A percentile compares a stretch with the other conserved stretches of the same genome.
These are phyloP conservation scores for Crioceris asparagi DNA, from an alignment of 2,888 invertebrate genomes.

Conservation along the genomic window DNA sequence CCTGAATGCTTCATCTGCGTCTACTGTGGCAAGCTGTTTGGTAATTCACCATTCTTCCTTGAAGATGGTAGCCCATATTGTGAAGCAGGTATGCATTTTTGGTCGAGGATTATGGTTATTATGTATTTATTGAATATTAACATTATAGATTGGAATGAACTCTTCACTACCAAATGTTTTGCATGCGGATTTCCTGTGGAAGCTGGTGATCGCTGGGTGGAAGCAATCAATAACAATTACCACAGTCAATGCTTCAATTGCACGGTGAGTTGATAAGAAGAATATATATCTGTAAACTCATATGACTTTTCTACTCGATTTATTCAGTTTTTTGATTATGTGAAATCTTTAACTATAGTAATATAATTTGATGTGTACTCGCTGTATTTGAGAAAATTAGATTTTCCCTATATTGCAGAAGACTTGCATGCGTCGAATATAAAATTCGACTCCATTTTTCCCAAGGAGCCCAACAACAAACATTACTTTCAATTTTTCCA, in stretches of 20 bases:
- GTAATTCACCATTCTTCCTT: conserved; percentile 93
- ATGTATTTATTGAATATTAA: conserved; percentile 1
- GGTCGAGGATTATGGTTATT: neutral
- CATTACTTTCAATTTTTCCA: too few relatives aligned
- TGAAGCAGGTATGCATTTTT: conserved; percentile 67
- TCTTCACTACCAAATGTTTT: conserved; percentile 98
- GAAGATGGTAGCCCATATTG: conserved; percentile 96
- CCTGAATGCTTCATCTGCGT: conserved; percentile 95
- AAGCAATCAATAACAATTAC: conserved; percentile 96
- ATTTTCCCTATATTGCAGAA: too few relatives aligned
- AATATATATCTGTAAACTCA: too few relatives aligned
- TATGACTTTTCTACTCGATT: too few relatives aligned
- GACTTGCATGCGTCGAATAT: too few relatives aligned
- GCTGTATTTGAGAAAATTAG: too few relatives aligned
- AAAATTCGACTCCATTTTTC: too few relatives aligned
- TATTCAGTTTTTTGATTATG: too few relatives aligned
- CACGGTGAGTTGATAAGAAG: conserved; percentile 76
- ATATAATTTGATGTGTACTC: too few relatives aligned
- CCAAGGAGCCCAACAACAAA: too few relatives aligned
- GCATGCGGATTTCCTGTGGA: conserved; percentile 98
- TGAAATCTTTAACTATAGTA: too few relatives aligned
- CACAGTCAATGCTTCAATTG: conserved; percentile 99
- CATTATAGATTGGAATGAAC: conserved; percentile 87
- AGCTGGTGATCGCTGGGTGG: conserved; percentile 99
- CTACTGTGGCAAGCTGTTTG: conserved; percentile 91